Percentiles rank a stretch among this genome's conserved stretches.
Evolutionary conservation across 2,113 vertebrate species (phyloP).

Genomic region (Pluvialis apricaria): DNA sequence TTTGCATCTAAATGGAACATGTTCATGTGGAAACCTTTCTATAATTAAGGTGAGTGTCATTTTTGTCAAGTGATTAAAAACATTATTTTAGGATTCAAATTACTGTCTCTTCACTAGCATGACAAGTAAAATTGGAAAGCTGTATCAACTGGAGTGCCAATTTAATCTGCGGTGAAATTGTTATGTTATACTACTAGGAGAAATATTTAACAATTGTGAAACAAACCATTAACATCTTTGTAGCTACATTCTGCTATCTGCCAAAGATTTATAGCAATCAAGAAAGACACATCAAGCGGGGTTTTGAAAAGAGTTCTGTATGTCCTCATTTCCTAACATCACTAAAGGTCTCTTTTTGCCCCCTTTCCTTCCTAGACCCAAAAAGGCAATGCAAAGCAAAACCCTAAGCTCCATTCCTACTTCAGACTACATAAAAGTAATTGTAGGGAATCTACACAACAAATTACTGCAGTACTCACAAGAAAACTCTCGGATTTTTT

Average conservation of each 20-base stretch:
- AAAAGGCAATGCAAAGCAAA: background rate
- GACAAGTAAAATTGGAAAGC: constrained; percentile 42
- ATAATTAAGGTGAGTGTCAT: constrained; percentile 42
- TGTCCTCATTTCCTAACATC: background rate
- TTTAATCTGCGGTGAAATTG: background rate
- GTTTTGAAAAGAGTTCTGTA: background rate
- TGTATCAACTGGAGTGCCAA: background rate
- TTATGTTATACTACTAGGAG: background rate
- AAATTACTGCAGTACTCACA: background rate
- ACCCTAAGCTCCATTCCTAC: background rate
- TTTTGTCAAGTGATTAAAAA: constrained; percentile 55
- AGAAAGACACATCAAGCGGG: background rate
- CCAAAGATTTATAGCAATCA: background rate
- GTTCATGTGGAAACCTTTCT: constrained; percentile 4
- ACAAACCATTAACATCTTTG: background rate
- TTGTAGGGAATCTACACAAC: background rate
- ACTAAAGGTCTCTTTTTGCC: background rate
- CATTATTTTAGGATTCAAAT: constrained; percentile 50
- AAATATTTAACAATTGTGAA: constrained; percentile 12
- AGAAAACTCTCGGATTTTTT: background rate
- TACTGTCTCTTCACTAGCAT: constrained; percentile 12
- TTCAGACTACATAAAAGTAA: background rate
- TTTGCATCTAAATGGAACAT: background rate
- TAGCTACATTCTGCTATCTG: background rate
- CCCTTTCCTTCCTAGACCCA: background rate